Evolutionary conservation across 2,113 vertebrate genomes (phyloP).

Genomic region (Perognathus longimembris): DNA sequence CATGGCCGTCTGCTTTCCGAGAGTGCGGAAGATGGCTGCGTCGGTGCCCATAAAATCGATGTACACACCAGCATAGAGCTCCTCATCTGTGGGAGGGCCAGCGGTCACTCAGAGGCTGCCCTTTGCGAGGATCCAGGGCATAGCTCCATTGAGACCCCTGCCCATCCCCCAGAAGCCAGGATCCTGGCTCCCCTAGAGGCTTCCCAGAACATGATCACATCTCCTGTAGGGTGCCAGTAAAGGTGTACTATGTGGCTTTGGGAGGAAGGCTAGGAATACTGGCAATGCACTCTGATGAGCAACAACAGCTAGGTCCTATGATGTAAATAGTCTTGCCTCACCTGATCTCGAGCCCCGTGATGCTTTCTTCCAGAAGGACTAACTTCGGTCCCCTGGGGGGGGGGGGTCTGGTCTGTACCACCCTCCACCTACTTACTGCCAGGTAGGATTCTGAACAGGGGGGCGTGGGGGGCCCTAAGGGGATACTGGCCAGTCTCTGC

Average conservation of each 20-base stretch:
- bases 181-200: not conserved
- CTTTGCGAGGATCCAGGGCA: not conserved
- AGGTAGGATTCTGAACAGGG: not conserved
- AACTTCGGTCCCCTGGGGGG: no score
- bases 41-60: conserved; percentile 99
- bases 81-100: conserved; percentile 91
- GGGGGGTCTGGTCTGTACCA: not conserved
- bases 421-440: not conserved
- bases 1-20: conserved; percentile 98
- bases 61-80: conserved; percentile 98
- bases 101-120: not conserved
- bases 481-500: not conserved
- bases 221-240: not conserved
- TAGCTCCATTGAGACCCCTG: not conserved
- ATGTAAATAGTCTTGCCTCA: not conserved
- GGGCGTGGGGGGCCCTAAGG: accelerated
- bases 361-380: not conserved
- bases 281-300: not conserved
- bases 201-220: not conserved
- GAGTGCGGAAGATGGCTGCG: conserved; percentile 97
- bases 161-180: not conserved
- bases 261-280: not conserved
- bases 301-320: not conserved
- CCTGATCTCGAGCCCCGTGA: not conserved
- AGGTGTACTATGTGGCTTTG: not conserved